These are phyloP conservation scores for Trilocha varians DNA, from an alignment of 2,888 invertebrate genomes.

Conservation along the genomic window DNA sequence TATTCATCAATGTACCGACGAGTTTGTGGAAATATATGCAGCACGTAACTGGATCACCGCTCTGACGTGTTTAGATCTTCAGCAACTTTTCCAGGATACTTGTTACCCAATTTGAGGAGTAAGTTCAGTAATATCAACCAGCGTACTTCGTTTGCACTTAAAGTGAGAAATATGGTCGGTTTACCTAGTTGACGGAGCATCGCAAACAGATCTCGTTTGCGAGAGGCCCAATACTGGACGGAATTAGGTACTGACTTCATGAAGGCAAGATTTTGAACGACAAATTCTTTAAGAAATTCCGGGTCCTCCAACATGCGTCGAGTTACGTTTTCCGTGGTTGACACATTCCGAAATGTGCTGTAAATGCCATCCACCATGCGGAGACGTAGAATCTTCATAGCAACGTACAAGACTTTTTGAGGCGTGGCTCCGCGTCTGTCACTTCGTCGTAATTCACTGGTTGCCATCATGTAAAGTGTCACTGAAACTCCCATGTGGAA, in stretches of 20 bases:
- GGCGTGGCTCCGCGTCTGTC: slow-evolving; percentile 16
- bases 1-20: slow-evolving; percentile 21
- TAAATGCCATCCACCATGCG: slow-evolving; percentile 10
- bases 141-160: slow-evolving; percentile 35
- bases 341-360: slow-evolving; percentile 2
- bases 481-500: slow-evolving; percentile 17
- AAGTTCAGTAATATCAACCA: neutral
- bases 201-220: slow-evolving; percentile 24
- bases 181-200: slow-evolving; percentile 25
- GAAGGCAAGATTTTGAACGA: slow-evolving; percentile 21
- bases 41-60: slow-evolving; percentile 30
- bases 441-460: neutral
- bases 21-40: slow-evolving; percentile 34
- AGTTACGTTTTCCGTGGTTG: too few relatives aligned
- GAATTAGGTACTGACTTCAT: slow-evolving; percentile 27
- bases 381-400: slow-evolving; percentile 25
- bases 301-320: neutral
- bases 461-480: slow-evolving; percentile 25
- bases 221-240: slow-evolving; percentile 26
- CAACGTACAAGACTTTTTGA: slow-evolving; percentile 26
- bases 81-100: too few relatives aligned
- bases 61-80: slow-evolving; percentile 14
- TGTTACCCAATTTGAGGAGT: neutral
- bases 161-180: slow-evolving; percentile 23
- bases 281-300: slow-evolving; percentile 21